Evolutionary conservation across 2,888 invertebrate species (phyloP).

Genomic region (Drosophila maculinotata): DNA sequence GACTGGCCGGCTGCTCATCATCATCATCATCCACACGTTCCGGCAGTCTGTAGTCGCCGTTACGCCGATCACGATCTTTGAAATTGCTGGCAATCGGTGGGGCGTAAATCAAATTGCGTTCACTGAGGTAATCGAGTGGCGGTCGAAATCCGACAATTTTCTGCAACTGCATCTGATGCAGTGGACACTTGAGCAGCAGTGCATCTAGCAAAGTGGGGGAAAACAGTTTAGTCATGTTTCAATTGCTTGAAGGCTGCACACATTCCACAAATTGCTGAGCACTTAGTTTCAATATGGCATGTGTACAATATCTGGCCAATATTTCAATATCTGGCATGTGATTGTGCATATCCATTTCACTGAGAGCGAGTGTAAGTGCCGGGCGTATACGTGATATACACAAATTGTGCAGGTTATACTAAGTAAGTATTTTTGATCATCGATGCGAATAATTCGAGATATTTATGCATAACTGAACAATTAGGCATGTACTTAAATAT

Average conservation of each 20-base stretch:
- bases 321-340: slow-evolving; percentile 14
- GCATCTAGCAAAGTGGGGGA: slow-evolving; percentile 64
- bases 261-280: slow-evolving; percentile 48
- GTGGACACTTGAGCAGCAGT: slow-evolving; percentile 83
- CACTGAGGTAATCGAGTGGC: slow-evolving; percentile 73
- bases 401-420: slow-evolving; percentile 29
- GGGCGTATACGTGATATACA: no score
- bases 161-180: slow-evolving; percentile 84
- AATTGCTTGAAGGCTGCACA: slow-evolving; percentile 24
- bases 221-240: slow-evolving; percentile 1
- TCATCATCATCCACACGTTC: not conserved
- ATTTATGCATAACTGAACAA: slow-evolving; percentile 56
- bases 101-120: slow-evolving; percentile 76
- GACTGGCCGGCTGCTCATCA: slow-evolving; percentile 60
- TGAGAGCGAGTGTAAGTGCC: slow-evolving; percentile 15
- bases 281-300: slow-evolving; percentile 6
- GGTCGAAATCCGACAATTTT: slow-evolving; percentile 85
- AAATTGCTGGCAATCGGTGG: slow-evolving; percentile 66
- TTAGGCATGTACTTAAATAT: slow-evolving; percentile 30
- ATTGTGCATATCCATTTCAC: slow-evolving; percentile 56
- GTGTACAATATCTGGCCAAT: slow-evolving; percentile 16
- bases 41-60: slow-evolving; percentile 30
- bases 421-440: slow-evolving; percentile 35
- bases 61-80: slow-evolving; percentile 68
- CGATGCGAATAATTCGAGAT: slow-evolving; percentile 52